Conservation (phyloP, 2,888 invertebrate genomes). For the Girardia tigrina region DNA sequence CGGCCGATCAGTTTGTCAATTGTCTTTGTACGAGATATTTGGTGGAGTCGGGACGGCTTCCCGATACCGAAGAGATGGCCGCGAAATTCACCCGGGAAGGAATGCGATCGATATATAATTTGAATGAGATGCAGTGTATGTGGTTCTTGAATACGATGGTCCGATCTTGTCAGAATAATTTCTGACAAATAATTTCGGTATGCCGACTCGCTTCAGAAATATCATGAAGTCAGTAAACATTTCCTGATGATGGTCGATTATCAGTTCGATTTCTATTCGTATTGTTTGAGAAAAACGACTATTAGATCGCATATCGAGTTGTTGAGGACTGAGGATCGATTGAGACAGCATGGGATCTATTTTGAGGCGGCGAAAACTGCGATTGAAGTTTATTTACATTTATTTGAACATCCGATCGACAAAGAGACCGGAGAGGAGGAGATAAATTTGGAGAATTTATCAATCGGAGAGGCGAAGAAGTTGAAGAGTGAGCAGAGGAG, state of each 20-base stretch:
- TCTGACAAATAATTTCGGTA: too few species aligned
- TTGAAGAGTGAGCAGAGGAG: constrained; percentile 86
- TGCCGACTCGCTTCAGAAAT: too few species aligned
- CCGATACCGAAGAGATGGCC: constrained; percentile 88
- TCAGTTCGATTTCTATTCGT: constrained; percentile 99
- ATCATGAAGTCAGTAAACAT: too few species aligned
- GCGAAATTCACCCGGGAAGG: constrained; percentile 75
- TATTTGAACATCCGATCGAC: constrained; percentile 56
- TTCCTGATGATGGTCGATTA: constrained; percentile 98
- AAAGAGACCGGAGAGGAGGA: constrained; percentile 67
- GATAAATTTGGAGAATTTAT: constrained; percentile 49
- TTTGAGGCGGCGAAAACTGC: constrained; percentile 68
- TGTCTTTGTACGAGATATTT: constrained; percentile 97
- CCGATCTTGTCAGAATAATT: constrained; percentile 69
- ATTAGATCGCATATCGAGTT: constrained; percentile 86
- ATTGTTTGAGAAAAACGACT: constrained; percentile 99
- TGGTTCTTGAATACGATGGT: constrained; percentile 99
- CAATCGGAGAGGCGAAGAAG: constrained; percentile 86
- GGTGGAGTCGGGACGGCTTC: constrained; percentile 75
- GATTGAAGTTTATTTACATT: constrained; percentile 60
- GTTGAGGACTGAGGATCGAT: constrained; percentile 77
- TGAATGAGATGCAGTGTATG: constrained; percentile 99
- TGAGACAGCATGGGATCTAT: constrained; percentile 87
- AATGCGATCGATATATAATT: constrained; percentile 74
- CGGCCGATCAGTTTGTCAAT: constrained; percentile 95